Evolutionary conservation across 2,888 invertebrate species (phyloP).

Genomic region (Artemia sinica): DNA sequence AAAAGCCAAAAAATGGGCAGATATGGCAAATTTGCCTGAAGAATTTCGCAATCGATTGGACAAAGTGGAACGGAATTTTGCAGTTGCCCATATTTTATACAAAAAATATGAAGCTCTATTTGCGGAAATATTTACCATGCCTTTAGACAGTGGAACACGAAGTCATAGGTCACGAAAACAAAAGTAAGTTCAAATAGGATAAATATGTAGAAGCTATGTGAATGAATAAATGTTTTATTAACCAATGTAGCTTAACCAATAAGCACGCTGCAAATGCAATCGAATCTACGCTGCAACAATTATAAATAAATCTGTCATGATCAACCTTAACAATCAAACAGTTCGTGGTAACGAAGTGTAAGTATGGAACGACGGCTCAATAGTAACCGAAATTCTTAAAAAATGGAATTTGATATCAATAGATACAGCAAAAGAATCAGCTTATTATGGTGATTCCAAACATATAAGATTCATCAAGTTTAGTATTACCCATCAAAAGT

Average conservation of each 20-base stretch:
- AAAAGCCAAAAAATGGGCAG: slow-evolving; percentile 86
- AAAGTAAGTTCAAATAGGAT: slow-evolving; percentile 34
- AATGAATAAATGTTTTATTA: not conserved
- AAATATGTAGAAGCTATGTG: slow-evolving; percentile 32
- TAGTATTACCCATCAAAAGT: too few relatives aligned
- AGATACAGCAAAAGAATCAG: too few relatives aligned
- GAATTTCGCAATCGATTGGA: slow-evolving; percentile 67
- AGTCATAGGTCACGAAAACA: slow-evolving; percentile 43
- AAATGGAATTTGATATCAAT: too few relatives aligned
- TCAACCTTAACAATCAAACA: too few relatives aligned
- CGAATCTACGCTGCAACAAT: too few relatives aligned
- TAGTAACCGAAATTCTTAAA: too few relatives aligned
- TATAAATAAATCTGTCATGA: too few relatives aligned
- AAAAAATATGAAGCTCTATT: slow-evolving; percentile 80
- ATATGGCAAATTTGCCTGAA: slow-evolving; percentile 72
- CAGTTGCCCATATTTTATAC: slow-evolving; percentile 81
- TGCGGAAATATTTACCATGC: slow-evolving; percentile 60
- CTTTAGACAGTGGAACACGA: slow-evolving; percentile 40
- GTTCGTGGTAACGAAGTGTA: too few relatives aligned
- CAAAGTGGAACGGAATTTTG: slow-evolving; percentile 70
- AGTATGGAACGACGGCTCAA: too few relatives aligned
- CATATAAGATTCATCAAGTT: too few relatives aligned
- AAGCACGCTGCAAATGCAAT: not conserved
- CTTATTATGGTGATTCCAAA: too few relatives aligned
- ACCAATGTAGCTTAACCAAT: not conserved